A percentile compares a stretch with the other conserved stretches of the same genome.
These are phyloP conservation scores for Crepidodera aurea DNA, from an alignment of 2,888 invertebrate species.

Conservation along the genomic window DNA sequence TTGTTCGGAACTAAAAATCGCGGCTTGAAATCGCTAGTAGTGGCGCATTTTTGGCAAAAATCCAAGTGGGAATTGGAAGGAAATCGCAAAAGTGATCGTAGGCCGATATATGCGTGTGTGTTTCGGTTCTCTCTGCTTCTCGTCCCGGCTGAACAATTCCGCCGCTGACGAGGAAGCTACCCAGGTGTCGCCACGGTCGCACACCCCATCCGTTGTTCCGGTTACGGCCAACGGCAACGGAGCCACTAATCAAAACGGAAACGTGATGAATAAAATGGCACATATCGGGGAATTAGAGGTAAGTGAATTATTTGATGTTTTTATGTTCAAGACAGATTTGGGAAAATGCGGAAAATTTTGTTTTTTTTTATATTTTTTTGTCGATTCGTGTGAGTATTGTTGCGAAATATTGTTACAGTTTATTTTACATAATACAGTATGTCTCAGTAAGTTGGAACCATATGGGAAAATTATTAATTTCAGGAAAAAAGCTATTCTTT, in stretches of 20 bases:
- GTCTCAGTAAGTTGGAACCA: no score
- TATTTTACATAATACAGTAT: no score
- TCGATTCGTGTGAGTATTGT: no score
- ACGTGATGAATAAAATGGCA: slow-evolving; percentile 48
- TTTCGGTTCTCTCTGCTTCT: slow-evolving; percentile 87
- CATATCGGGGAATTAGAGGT: slow-evolving; percentile 64
- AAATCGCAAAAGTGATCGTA: slow-evolving; percentile 68
- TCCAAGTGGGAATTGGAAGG: slow-evolving; percentile 25
- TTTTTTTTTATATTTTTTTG: no score
- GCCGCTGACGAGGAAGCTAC: slow-evolving; percentile 79
- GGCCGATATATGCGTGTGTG: slow-evolving; percentile 79
- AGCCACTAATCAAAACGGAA: slow-evolving; percentile 25
- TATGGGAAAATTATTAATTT: no score
- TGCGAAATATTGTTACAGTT: no score
- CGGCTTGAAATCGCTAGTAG: neutral
- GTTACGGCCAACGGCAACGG: slow-evolving; percentile 21
- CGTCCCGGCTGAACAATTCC: slow-evolving; percentile 76
- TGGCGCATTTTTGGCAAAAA: slow-evolving; percentile 24
- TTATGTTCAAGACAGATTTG: no score
- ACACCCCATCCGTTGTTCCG: slow-evolving; percentile 18
- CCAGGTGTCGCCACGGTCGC: slow-evolving; percentile 46
- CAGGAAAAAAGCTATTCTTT: no score
- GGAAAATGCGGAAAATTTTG: no score
- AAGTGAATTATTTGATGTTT: no score
- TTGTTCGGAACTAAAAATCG: slow-evolving; percentile 5